Evolutionary conservation across 1,140 invertebrate genomes (phyloP), one percentile per base, ranked within the genome.

Genomic region (Camponotus vicinus): DNA sequence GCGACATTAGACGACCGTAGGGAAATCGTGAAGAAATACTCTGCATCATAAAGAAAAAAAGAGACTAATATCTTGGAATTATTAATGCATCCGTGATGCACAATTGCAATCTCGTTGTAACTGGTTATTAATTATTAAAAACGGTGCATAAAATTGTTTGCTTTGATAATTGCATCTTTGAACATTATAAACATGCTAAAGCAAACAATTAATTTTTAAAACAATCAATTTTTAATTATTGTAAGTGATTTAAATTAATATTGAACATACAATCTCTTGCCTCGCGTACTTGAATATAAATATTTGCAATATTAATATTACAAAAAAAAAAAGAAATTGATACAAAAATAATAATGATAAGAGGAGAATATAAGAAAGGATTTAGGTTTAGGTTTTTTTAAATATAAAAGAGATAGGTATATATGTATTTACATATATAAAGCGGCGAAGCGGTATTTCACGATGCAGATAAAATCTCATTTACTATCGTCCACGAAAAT

Each of bases 401-500:
- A n/a, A 40, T 27, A 45, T 4, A 67, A 78, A 32, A 55, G n/a
- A 66, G 1, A 34, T 7, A 52, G 15, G 2, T 13, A 27, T 61
- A 11, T 61, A 21, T 61, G 15, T 15, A n/a, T 63, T 13, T n/a
- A 70, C 13, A 42, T 11, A 42, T 45, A n/a, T n/a, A 15, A 49
- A 73, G 27, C 32, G 49, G n/a, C 40, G 8, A 73, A 61, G 18
- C 13, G 55, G 13, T 61, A 49, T n/a, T 34, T 61, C 55, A 61
- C 34, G 32, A 75, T 55, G 73, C 18, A 83, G 69, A 83, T 83
- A 75, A 75, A 83, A 83, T 83, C 79, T 75, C 69, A 42, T 83
- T 27, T 27, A 75, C 55, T 61, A 27, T 34, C 27, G 69, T 40
- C 79, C 40, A 42, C 18, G 79, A 83, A 75, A 83, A 83, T 83